Evolutionary conservation across 2,797 vertebrate species (phyloP).

Genomic region (Lophius americanus): DNA sequence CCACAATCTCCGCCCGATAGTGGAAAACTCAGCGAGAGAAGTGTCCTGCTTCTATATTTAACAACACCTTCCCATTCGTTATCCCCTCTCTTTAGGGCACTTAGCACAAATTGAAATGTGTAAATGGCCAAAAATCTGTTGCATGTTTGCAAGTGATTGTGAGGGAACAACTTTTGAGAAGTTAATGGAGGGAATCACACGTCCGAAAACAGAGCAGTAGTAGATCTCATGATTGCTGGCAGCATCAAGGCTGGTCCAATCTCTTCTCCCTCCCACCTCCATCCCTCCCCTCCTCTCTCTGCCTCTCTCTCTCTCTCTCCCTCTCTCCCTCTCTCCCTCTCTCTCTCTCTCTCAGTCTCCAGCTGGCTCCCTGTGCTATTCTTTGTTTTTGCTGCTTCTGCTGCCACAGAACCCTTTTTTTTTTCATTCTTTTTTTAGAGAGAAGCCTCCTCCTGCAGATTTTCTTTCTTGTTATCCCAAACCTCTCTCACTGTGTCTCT

Average conservation of each 20-base stretch:
- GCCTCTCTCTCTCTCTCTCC: constrained; percentile 14
- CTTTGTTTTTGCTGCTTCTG: constrained; percentile 48
- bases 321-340: constrained; percentile 19
- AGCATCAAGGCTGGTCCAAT: constrained; percentile 54
- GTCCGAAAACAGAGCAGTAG: constrained; percentile 48
- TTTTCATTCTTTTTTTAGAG: constrained; percentile 34
- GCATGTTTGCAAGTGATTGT: neutral
- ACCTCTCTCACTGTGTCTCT: constrained; percentile 41
- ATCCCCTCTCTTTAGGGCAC: neutral
- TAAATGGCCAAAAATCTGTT: too few species aligned
- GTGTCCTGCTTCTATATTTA: neutral
- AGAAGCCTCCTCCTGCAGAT: constrained; percentile 39
- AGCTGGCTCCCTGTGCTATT: constrained; percentile 37
- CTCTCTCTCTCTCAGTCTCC: constrained; percentile 22
- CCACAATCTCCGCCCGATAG: too few species aligned
- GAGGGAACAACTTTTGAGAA: constrained; percentile 6
- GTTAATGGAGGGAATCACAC: constrained; percentile 13
- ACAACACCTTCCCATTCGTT: neutral
- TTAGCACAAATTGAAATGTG: neutral
- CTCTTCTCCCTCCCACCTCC: constrained; percentile 38
- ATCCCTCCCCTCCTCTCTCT: constrained; percentile 17
- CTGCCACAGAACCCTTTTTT: constrained; percentile 30
- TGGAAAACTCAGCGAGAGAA: neutral
- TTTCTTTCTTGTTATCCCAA: constrained; percentile 33
- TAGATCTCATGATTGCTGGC: constrained; percentile 63